Conservation (phyloP, 2,888 invertebrate genomes). For the Coenonympha arcania region DNA sequence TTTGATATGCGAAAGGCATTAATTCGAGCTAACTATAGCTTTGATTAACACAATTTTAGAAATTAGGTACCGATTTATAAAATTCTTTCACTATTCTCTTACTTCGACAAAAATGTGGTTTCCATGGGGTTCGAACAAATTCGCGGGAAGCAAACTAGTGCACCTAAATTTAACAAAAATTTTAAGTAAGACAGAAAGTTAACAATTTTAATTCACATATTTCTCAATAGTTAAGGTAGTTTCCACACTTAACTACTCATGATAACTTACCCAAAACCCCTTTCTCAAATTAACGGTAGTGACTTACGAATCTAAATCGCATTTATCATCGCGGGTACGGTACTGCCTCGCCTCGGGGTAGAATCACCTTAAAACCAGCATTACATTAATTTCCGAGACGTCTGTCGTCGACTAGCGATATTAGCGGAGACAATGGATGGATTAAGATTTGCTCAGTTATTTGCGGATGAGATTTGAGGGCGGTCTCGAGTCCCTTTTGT, state of each 20-base stretch:
- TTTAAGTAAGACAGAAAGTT: too few species aligned
- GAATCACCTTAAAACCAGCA: conserved; percentile 41
- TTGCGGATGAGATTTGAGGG: conserved; percentile 58
- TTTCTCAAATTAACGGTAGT: conserved; percentile 8
- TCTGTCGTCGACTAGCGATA: conserved; percentile 51
- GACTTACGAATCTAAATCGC: conserved; percentile 27
- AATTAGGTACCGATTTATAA: too few species aligned
- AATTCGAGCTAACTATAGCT: too few species aligned
- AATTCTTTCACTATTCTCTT: too few species aligned
- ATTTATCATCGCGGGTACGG: conserved; percentile 39
- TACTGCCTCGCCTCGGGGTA: conserved; percentile 37
- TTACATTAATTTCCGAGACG: conserved; percentile 58
- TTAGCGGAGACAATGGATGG: conserved; percentile 48
- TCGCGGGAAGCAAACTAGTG: too few species aligned
- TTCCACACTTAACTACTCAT: neutral
- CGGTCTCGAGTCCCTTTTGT: conserved; percentile 35
- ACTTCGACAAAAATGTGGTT: too few species aligned
- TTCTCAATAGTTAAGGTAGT: neutral
- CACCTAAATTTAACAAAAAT: too few species aligned
- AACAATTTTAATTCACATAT: too few species aligned
- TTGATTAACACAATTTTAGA: too few species aligned
- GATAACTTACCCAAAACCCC: conserved; percentile 15
- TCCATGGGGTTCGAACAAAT: too few species aligned
- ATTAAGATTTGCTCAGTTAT: conserved; percentile 66
- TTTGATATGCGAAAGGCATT: too few species aligned